Conservation (phyloP, 2,113 vertebrate species). For the Myocastor coypus region DNA sequence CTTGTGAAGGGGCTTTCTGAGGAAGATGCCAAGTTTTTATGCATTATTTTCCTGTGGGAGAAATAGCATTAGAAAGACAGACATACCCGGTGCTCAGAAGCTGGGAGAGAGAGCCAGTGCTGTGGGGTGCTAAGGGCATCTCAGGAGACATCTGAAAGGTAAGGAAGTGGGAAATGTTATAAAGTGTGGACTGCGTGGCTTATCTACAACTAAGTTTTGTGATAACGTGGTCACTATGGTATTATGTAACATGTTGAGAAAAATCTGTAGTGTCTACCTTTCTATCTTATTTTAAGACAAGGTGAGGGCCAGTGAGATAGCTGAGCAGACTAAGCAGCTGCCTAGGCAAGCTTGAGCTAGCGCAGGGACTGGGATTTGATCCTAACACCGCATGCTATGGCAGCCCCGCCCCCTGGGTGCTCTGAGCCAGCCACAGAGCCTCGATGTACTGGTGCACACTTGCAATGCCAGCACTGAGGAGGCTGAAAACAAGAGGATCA, state of each 20-base stretch:
- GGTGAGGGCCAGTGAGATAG: background rate
- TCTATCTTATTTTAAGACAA: background rate
- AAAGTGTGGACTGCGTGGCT: background rate
- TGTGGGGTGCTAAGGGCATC: fast-evolving
- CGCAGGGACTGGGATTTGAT: too few species aligned
- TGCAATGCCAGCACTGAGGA: too few species aligned
- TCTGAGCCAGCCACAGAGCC: too few species aligned
- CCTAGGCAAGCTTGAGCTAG: too few species aligned
- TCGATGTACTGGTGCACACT: too few species aligned
- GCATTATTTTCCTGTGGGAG: background rate
- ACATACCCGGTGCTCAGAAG: background rate
- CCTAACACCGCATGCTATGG: too few species aligned
- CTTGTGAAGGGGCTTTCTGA: background rate
- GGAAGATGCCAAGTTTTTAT: background rate
- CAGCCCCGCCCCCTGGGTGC: too few species aligned
- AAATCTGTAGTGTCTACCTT: background rate
- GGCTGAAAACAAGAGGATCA: too few species aligned
- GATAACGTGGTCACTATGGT: background rate
- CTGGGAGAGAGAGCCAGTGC: background rate
- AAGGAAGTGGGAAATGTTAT: background rate
- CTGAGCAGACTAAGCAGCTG: too few species aligned
- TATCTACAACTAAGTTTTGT: background rate
- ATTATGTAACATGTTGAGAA: background rate
- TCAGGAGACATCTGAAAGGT: background rate
- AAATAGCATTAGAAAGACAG: background rate